Evolutionary conservation across 2,888 invertebrate species (phyloP).

Genomic region (Morpho helenor): DNA sequence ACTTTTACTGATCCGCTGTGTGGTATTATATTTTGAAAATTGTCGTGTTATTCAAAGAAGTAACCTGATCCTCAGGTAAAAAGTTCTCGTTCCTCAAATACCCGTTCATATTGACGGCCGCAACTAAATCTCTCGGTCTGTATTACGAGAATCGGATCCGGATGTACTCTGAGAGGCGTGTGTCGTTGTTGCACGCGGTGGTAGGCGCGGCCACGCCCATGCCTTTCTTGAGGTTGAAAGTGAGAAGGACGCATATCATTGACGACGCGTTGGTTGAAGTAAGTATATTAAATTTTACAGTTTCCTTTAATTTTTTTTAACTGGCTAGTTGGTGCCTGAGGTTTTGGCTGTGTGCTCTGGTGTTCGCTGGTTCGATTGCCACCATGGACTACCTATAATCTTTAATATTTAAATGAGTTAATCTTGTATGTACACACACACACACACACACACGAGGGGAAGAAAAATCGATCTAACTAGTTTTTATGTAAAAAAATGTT

Average conservation of each 20-base stretch:
- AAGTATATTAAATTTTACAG: constrained; percentile 34
- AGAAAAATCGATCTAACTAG: too few relatives aligned
- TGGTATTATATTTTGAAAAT: too few relatives aligned
- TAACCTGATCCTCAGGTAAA: constrained; percentile 48
- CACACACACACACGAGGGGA: too few relatives aligned
- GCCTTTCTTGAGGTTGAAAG: constrained; percentile 91
- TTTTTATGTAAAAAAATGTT: too few relatives aligned
- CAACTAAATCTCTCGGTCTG: constrained; percentile 93
- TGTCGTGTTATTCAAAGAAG: too few relatives aligned
- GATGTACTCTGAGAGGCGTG: constrained; percentile 95
- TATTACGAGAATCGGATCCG: constrained; percentile 97
- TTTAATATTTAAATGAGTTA: too few relatives aligned
- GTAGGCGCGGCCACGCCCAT: constrained; percentile 90
- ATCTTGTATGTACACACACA: too few relatives aligned
- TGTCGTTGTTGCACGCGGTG: constrained; percentile 90
- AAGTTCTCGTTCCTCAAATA: constrained; percentile 95
- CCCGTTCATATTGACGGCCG: constrained; percentile 93
- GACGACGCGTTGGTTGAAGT: constrained; percentile 96
- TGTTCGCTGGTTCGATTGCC: too few relatives aligned
- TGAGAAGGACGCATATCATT: constrained; percentile 91
- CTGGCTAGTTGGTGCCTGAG: too few relatives aligned
- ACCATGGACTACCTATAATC: too few relatives aligned
- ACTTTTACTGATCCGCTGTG: too few relatives aligned
- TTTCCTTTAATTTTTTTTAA: background rate
- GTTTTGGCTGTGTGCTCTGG: too few relatives aligned